Percentiles rank a stretch among this genome's conserved stretches.
phyloP scores from a whole-genome alignment of 2,888 invertebrate genomes.

The Mesorhabditis spiculigera region DNA sequence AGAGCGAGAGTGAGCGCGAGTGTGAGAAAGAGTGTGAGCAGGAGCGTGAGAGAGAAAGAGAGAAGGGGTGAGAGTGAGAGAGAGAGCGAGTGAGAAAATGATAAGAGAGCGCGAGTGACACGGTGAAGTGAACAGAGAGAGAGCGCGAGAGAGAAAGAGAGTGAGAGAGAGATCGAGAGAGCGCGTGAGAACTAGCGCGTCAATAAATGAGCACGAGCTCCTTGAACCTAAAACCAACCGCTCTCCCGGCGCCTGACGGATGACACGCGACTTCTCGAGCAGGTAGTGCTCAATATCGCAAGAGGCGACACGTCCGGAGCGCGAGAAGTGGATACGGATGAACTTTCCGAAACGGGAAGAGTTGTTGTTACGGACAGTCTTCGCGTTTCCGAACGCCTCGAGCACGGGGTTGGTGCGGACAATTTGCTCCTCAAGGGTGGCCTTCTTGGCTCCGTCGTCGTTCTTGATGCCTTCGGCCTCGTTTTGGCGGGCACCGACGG shows the following conservation, averaged over 20 bases:
- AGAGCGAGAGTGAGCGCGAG: not conserved
- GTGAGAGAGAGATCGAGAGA: no score
- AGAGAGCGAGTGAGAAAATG: no score
- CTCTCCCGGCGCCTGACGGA: conserved; percentile 94
- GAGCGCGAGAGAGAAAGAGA: no score
- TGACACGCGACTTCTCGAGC: conserved; percentile 99
- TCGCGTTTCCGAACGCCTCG: conserved; percentile 98
- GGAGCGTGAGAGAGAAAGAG: no score
- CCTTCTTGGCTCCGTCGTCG: conserved; percentile 61
- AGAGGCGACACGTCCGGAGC: conserved; percentile 97
- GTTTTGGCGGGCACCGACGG: conserved; percentile 68
- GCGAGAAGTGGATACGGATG: conserved; percentile 99
- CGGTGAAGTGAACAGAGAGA: not conserved
- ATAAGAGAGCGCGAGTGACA: not conserved
- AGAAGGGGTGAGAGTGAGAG: not conserved
- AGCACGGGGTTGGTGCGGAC: conserved; percentile 98
- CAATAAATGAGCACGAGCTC: no score
- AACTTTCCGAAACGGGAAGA: conserved; percentile 99
- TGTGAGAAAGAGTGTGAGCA: not conserved
- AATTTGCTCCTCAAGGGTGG: conserved; percentile 96
- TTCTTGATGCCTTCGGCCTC: conserved; percentile 14
- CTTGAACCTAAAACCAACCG: conserved; percentile 80
- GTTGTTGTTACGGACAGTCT: conserved; percentile 99
- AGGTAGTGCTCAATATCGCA: conserved; percentile 99
- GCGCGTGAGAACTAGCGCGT: not conserved